Evolutionary conservation across 2,113 vertebrate species (phyloP).

Genomic region (Serilophus lunatus): DNA sequence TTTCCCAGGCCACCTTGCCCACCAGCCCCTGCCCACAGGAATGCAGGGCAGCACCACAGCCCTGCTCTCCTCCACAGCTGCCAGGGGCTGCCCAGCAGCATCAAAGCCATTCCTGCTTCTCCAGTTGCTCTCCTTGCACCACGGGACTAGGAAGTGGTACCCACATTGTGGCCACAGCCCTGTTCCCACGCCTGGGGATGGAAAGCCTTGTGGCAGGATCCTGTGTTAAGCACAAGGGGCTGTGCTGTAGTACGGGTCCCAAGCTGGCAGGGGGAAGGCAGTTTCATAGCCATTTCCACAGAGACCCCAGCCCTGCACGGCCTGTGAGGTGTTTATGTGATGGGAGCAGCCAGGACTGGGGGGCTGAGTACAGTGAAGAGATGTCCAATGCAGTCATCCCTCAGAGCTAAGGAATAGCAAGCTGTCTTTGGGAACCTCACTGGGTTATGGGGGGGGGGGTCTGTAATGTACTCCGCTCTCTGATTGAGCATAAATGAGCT

Average conservation of each 20-base stretch:
- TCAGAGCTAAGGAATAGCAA: not conserved
- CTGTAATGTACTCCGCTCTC: not conserved
- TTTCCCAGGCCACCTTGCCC: not conserved
- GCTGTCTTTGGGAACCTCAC: not conserved
- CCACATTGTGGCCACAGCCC: accelerated
- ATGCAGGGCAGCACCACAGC: not conserved
- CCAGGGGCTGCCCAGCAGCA: not conserved
- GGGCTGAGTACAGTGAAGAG: not conserved
- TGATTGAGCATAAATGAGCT: not conserved
- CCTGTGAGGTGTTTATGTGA: not conserved
- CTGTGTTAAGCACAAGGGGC: not conserved
- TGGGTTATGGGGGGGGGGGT: accelerated
- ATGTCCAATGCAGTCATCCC: not conserved
- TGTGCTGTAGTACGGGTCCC: accelerated
- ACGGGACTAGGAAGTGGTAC: not conserved
- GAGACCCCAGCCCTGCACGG: not conserved
- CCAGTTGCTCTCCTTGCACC: not conserved
- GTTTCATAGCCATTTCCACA: not conserved
- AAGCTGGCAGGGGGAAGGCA: not conserved
- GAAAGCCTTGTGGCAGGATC: not conserved
- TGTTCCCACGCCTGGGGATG: accelerated
- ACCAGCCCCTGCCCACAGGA: not conserved
- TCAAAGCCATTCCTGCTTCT: not conserved
- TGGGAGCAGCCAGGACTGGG: not conserved
- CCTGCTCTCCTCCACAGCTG: not conserved